phyloP scores from a whole-genome alignment of 2,113 vertebrate genomes.

The Ptychochromis oligacanthus region DNA sequence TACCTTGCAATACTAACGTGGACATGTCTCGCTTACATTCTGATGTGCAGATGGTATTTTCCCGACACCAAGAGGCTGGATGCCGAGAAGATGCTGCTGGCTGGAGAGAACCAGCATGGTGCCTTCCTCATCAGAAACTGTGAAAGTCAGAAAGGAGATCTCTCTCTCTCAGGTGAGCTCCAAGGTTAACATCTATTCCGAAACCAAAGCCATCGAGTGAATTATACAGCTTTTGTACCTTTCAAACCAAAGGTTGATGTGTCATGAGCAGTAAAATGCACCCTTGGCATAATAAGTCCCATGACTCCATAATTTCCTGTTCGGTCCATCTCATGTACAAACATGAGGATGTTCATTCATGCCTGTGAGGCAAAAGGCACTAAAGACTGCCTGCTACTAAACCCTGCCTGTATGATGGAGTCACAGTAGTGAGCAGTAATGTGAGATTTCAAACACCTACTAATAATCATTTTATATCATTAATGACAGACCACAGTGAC shows the following conservation, averaged over 20 bases:
- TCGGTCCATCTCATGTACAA: background rate
- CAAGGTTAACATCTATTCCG: background rate
- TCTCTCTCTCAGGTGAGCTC: constrained; percentile 89
- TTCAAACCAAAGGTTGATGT: background rate
- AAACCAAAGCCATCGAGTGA: background rate
- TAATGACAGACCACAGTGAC: too few relatives aligned
- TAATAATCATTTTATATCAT: too few relatives aligned
- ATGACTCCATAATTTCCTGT: background rate
- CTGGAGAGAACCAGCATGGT: constrained; percentile 80
- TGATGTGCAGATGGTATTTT: constrained; percentile 91
- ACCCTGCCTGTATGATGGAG: too few relatives aligned
- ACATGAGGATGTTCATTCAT: background rate
- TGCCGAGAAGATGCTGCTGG: constrained; percentile 87
- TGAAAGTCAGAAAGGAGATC: constrained; percentile 87
- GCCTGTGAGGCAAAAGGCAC: too few relatives aligned
- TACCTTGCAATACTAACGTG: background rate
- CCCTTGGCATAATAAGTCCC: background rate
- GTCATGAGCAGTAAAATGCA: background rate
- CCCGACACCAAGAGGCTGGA: constrained; percentile 86
- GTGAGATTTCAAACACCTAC: too few relatives aligned
- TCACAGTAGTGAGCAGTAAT: too few relatives aligned
- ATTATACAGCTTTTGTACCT: background rate
- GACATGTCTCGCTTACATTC: background rate
- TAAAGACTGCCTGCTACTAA: too few relatives aligned
- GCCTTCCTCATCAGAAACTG: constrained; percentile 91